These are phyloP conservation scores for Caiman crocodilus DNA, from an alignment of 2,797 vertebrate species.

Conservation along the genomic window DNA sequence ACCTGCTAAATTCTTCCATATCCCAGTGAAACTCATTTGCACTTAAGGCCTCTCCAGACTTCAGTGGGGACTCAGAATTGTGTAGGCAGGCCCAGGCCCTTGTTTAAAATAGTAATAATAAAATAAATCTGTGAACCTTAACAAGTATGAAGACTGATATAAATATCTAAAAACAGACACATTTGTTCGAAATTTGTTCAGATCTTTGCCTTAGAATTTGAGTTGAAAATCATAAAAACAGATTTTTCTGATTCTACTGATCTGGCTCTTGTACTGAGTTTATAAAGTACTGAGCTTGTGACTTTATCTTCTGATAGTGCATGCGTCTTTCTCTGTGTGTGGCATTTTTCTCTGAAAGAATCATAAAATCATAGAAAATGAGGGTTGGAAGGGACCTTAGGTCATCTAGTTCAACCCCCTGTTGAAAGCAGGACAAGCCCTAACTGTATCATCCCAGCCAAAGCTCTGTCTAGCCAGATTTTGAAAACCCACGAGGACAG, in stretches of 20 bases:
- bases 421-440: too few species aligned
- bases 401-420: too few species aligned
- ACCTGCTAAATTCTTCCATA: not conserved
- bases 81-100: not conserved
- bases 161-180: not conserved
- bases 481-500: too few species aligned
- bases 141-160: not conserved
- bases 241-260: not conserved
- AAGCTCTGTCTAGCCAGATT: too few species aligned
- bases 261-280: not conserved
- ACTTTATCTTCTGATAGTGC: not conserved
- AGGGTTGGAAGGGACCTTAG: too few species aligned
- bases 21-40: not conserved
- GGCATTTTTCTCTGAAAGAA: not conserved
- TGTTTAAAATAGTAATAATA: not conserved
- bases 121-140: not conserved
- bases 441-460: too few species aligned
- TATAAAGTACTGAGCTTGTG: not conserved
- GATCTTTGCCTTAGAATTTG: not conserved
- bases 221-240: not conserved
- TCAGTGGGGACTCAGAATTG: not conserved
- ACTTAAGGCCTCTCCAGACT: not conserved
- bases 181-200: not conserved
- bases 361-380: too few species aligned
- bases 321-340: not conserved